These are phyloP conservation scores for Polypedilum vanderplanki DNA, from an alignment of 1,140 invertebrate species.

Conservation along the genomic window DNA sequence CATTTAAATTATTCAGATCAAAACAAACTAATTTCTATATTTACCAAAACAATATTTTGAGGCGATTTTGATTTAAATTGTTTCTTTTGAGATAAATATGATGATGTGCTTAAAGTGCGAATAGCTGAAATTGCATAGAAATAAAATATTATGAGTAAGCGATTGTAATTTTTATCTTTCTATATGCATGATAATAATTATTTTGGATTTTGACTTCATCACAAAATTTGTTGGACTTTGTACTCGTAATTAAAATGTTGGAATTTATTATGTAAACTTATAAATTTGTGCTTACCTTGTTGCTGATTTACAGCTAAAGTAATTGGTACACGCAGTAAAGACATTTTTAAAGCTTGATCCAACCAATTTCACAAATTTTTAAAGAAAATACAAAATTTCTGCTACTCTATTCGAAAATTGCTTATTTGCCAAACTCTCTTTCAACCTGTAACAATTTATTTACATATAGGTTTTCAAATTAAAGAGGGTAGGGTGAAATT, in stretches of 20 bases:
- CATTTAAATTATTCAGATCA: not conserved
- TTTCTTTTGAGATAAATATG: conserved; percentile 7
- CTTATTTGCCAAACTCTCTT: no score
- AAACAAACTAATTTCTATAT: not conserved
- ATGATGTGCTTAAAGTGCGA: not conserved
- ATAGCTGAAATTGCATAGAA: not conserved
- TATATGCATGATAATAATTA: not conserved
- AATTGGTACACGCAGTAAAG: not conserved
- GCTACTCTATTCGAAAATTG: no score
- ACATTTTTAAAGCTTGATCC: not conserved
- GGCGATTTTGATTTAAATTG: not conserved
- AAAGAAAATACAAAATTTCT: no score
- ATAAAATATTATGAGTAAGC: not conserved
- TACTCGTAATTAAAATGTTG: not conserved
- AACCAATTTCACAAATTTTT: no score
- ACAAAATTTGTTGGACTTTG: not conserved
- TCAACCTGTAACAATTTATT: no score
- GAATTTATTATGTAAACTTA: not conserved
- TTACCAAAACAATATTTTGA: conserved; percentile 8
- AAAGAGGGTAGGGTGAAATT: no score
- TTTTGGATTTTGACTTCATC: conserved; percentile 8
- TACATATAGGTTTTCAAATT: no score
- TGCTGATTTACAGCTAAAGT: not conserved
- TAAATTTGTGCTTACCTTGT: not conserved
- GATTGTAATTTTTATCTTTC: not conserved